Evolutionary conservation across 2,888 invertebrate genomes (phyloP).

Genomic region (Microplitis manilae): DNA sequence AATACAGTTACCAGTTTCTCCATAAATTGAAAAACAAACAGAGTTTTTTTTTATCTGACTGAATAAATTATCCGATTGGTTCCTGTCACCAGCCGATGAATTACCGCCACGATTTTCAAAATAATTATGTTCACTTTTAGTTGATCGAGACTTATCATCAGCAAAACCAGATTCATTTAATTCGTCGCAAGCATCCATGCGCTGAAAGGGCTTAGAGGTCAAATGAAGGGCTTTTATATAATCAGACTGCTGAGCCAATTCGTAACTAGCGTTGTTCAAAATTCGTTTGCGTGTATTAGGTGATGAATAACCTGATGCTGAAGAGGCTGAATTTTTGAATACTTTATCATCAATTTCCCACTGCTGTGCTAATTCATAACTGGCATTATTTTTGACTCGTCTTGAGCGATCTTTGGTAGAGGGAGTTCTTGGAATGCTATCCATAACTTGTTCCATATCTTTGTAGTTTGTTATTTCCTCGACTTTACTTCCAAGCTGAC

Average conservation of each 20-base stretch:
- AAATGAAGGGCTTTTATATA: constrained; percentile 59
- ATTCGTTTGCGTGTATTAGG: constrained; percentile 49
- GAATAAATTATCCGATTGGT: constrained; percentile 56
- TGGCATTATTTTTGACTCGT: constrained; percentile 66
- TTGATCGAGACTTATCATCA: constrained; percentile 18
- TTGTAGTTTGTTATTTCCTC: constrained; percentile 53
- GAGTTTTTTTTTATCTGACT: constrained; percentile 71
- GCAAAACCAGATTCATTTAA: constrained; percentile 54
- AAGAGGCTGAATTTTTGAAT: constrained; percentile 38
- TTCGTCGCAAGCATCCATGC: constrained; percentile 68
- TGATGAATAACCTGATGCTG: constrained; percentile 29
- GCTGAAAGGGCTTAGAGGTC: constrained; percentile 53
- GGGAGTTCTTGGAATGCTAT: constrained; percentile 41
- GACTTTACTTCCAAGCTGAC: constrained; percentile 61
- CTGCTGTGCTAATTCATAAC: constrained; percentile 68
- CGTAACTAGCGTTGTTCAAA: constrained; percentile 65
- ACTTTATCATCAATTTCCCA: constrained; percentile 59
- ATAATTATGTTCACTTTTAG: constrained; percentile 4
- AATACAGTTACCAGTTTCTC: constrained; percentile 59
- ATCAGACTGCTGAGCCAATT: constrained; percentile 66
- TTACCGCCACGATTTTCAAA: constrained; percentile 10
- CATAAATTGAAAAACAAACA: constrained; percentile 68
- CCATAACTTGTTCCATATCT: constrained; percentile 47
- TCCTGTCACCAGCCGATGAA: constrained; percentile 27
- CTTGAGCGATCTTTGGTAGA: constrained; percentile 42